phyloP scores from a whole-genome alignment of 2,888 invertebrate genomes.

The Holacanthella duospinosa region DNA sequence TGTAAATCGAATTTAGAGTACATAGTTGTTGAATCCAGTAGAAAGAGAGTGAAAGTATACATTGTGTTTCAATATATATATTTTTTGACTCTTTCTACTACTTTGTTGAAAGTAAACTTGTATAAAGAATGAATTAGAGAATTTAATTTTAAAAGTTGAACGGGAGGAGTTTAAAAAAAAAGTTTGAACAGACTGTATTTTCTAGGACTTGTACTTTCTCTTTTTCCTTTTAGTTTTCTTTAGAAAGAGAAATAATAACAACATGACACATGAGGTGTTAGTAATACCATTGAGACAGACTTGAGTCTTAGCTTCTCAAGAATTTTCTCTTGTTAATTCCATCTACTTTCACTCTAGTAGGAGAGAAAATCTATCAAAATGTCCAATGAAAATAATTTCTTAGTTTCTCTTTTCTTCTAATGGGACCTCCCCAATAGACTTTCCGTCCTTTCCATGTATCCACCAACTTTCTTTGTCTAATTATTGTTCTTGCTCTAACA shows the following conservation, averaged over 20 bases:
- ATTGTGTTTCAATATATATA: no score
- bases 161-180: no score
- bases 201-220: no score
- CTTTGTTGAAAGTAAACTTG: no score
- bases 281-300: background rate
- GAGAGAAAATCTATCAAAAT: slow-evolving; percentile 4
- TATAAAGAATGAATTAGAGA: no score
- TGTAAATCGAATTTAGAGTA: slow-evolving; percentile 24
- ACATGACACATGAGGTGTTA: background rate
- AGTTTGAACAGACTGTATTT: no score
- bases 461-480: background rate
- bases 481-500: background rate
- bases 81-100: no score
- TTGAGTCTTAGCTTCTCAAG: background rate
- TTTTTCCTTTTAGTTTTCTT: background rate
- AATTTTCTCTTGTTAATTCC: background rate
- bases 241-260: background rate
- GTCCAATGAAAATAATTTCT: slow-evolving; percentile 2
- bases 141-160: no score
- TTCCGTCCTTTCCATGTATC: background rate
- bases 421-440: no score
- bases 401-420: background rate
- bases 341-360: background rate
- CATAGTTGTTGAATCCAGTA: background rate
- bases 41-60: no score